Percentiles rank a stretch among this genome's conserved stretches.
Conservation (phyloP, 2,888 invertebrate species). For the Machimus rusticus region DNA sequence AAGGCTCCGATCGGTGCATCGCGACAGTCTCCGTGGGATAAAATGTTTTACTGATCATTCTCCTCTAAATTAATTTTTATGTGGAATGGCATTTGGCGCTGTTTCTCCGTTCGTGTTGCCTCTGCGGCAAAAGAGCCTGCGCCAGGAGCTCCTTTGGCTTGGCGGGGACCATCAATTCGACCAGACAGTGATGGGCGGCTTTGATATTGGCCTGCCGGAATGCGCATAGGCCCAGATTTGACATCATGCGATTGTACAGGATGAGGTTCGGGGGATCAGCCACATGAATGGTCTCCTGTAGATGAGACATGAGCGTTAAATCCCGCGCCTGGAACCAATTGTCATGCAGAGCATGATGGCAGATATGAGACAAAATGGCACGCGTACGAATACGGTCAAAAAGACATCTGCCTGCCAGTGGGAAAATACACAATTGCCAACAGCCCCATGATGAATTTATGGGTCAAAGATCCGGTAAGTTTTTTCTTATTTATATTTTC, state of each 20-base stretch:
- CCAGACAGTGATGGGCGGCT: slow-evolving; percentile 96
- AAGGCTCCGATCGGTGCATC: slow-evolving; percentile 98
- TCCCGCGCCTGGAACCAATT: slow-evolving; percentile 95
- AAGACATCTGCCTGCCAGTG: no score
- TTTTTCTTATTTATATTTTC: no score
- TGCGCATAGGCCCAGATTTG: slow-evolving; percentile 96
- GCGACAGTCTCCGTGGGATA: slow-evolving; percentile 96
- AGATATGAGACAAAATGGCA: slow-evolving; percentile 97
- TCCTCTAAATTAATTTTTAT: slow-evolving; percentile 99
- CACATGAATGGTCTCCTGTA: slow-evolving; percentile 97
- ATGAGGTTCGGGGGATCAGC: slow-evolving; percentile 98
- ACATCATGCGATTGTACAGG: slow-evolving; percentile 97
- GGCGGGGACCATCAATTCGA: slow-evolving; percentile 98
- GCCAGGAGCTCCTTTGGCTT: slow-evolving; percentile 97
- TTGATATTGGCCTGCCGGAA: slow-evolving; percentile 97
- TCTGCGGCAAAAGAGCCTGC: slow-evolving; percentile 84
- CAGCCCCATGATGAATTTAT: no score
- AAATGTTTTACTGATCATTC: no score
- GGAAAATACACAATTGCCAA: no score
- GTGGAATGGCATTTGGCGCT: slow-evolving; percentile 98
- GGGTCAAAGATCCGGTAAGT: no score
- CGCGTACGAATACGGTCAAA: slow-evolving; percentile 94
- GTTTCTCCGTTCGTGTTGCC: slow-evolving; percentile 95
- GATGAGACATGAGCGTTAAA: slow-evolving; percentile 90
- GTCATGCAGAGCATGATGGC: slow-evolving; percentile 98